A percentile compares a stretch with the other conserved stretches of the same genome.
Conservation (phyloP, 1,140 invertebrate species). For the Trichonephila clavata region DNA sequence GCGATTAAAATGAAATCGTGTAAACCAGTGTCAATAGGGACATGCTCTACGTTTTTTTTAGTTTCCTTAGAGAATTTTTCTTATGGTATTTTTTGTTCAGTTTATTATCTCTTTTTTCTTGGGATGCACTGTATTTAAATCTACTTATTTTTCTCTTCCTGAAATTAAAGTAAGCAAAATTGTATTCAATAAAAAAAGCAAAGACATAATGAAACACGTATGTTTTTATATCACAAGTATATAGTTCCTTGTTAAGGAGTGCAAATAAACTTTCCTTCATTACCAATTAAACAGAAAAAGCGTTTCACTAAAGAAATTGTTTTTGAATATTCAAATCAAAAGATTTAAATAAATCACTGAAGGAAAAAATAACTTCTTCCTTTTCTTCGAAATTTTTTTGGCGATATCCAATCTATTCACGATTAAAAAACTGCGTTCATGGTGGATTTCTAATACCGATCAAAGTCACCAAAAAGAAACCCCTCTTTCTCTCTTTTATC, state of each 20-base stretch:
- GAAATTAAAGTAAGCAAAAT: not conserved
- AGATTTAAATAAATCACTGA: conserved; percentile 1
- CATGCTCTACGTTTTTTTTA: not conserved
- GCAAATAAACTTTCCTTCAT: not conserved
- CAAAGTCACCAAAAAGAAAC: conserved; percentile 14
- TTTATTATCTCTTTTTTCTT: too few species aligned
- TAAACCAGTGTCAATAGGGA: not conserved
- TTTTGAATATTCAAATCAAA: not conserved
- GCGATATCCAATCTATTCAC: conserved; percentile 28
- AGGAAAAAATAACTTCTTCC: not conserved
- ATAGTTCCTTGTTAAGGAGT: not conserved
- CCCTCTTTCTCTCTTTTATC: not conserved
- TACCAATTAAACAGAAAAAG: not conserved
- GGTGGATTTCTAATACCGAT: not conserved
- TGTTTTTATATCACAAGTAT: not conserved
- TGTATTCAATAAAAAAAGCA: not conserved
- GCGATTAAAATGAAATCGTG: conserved; percentile 3
- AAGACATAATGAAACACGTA: not conserved
- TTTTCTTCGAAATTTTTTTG: not conserved
- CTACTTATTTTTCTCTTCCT: not conserved
- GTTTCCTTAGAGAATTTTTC: not conserved
- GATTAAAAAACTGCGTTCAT: conserved; percentile 27
- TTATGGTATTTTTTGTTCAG: not conserved
- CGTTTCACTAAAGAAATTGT: not conserved
- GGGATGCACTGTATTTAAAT: too few species aligned